Evolutionary conservation across 2,888 invertebrate genomes (phyloP).

Genomic region (Lordiphosa andalusiaca): DNA sequence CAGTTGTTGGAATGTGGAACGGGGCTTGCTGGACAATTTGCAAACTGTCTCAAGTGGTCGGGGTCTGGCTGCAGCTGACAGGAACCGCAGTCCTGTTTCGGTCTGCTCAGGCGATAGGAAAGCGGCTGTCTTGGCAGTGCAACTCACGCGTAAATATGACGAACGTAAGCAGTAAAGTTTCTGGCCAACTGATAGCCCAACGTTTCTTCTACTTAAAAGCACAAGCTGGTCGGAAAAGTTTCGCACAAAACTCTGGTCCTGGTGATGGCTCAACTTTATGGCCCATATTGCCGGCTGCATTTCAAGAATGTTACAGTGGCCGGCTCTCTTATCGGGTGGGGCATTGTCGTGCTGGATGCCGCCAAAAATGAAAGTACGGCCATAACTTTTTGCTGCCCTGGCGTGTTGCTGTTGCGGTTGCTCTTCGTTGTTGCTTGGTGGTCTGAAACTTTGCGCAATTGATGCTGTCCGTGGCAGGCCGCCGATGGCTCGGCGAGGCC

Average conservation of each 20-base stretch:
- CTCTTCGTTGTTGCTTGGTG: slow-evolving; percentile 11
- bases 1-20: slow-evolving; percentile 48
- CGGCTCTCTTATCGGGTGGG: slow-evolving; percentile 49
- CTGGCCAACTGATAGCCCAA: slow-evolving; percentile 73
- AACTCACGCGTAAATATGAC: slow-evolving; percentile 72
- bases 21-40: slow-evolving; percentile 71
- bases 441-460: slow-evolving; percentile 53
- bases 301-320: slow-evolving; percentile 64
- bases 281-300: slow-evolving; percentile 60
- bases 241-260: slow-evolving; percentile 38
- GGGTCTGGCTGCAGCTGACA: slow-evolving; percentile 31
- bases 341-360: slow-evolving; percentile 46
- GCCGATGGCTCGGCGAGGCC: slow-evolving; percentile 30
- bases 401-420: slow-evolving; percentile 37
- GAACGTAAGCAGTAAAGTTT: slow-evolving; percentile 75
- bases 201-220: slow-evolving; percentile 42
- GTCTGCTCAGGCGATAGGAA: slow-evolving; percentile 33
- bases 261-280: slow-evolving; percentile 62
- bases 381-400: slow-evolving; percentile 55
- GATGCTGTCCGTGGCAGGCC: slow-evolving; percentile 45
- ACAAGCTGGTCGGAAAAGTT: slow-evolving; percentile 62
- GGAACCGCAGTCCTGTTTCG: slow-evolving; percentile 42
- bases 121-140: slow-evolving; percentile 25
- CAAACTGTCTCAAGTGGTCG: slow-evolving; percentile 72
- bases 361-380: slow-evolving; percentile 71